Percentiles rank a stretch among this genome's conserved stretches.
Evolutionary conservation across 2,888 invertebrate species (phyloP).

Genomic region (Lasioglossum zephyrum): DNA sequence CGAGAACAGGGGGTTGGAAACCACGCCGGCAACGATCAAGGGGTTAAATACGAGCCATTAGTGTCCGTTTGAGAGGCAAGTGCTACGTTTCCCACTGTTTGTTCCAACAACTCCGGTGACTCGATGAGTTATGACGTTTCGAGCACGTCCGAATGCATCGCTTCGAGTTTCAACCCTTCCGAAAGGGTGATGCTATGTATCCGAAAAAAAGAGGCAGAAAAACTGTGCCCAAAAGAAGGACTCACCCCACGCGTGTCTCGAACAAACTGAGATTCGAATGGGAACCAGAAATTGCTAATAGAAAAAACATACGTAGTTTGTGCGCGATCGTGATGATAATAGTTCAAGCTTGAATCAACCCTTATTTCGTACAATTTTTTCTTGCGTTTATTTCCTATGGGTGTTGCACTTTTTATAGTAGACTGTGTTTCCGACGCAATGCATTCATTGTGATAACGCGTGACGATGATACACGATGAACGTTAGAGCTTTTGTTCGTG

Average conservation of each 20-base stretch:
- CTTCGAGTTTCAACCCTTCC: constrained; percentile 56
- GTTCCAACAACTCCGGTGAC: constrained; percentile 54
- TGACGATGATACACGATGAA: neutral
- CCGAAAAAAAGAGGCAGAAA: constrained; percentile 60
- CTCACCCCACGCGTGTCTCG: neutral
- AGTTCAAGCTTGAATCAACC: neutral
- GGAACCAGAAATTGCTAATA: constrained; percentile 18
- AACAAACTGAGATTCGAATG: neutral
- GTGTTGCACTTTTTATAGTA: neutral
- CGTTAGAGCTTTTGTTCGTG: neutral
- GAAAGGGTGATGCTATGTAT: constrained; percentile 23
- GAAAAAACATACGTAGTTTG: neutral
- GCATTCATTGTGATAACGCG: neutral
- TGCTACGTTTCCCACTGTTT: constrained; percentile 71
- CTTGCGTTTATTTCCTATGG: neutral
- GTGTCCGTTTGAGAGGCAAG: constrained; percentile 59
- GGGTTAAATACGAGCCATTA: constrained; percentile 71
- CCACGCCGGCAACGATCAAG: constrained; percentile 59
- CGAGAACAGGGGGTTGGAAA: constrained; percentile 47
- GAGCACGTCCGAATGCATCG: constrained; percentile 34
- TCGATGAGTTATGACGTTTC: constrained; percentile 72
- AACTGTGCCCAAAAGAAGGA: constrained; percentile 50
- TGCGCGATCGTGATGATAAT: neutral
- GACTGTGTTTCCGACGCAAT: neutral
- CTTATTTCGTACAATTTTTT: neutral